phyloP scores from a whole-genome alignment of 2,888 invertebrate species.

The Toxonevra muliebris region DNA sequence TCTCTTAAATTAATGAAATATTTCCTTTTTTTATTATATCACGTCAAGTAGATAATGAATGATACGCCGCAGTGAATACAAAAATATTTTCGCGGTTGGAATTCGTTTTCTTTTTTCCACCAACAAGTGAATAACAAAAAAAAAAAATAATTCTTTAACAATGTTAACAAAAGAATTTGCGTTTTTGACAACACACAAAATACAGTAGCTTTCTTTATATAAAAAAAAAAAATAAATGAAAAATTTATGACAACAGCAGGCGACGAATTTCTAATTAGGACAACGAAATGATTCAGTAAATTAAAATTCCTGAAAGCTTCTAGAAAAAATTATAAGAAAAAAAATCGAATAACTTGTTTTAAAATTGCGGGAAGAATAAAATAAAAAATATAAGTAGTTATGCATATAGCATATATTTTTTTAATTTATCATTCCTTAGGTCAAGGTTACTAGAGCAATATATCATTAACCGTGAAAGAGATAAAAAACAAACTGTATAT shows the following conservation, averaged over 20 bases:
- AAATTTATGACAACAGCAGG: not conserved
- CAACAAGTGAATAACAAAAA: slow-evolving; percentile 16
- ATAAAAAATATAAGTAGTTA: too few relatives aligned
- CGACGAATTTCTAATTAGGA: slow-evolving; percentile 20
- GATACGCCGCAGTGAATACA: slow-evolving; percentile 31
- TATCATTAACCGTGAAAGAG: too few relatives aligned
- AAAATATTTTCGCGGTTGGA: slow-evolving; percentile 33
- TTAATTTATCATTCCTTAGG: too few relatives aligned
- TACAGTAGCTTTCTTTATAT: not conserved
- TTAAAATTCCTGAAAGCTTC: too few relatives aligned
- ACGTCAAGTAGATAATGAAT: too few relatives aligned
- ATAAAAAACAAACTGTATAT: too few relatives aligned
- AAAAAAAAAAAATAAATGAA: not conserved
- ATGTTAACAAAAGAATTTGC: not conserved
- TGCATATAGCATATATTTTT: too few relatives aligned
- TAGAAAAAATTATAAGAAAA: too few relatives aligned
- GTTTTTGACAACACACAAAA: not conserved
- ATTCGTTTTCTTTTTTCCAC: slow-evolving; percentile 23
- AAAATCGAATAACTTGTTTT: too few relatives aligned
- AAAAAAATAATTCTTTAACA: not conserved
- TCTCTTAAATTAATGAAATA: too few relatives aligned
- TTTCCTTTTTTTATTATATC: not conserved
- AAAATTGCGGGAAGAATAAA: too few relatives aligned
- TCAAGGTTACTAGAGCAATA: too few relatives aligned
- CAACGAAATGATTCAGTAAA: not conserved